Evolutionary conservation across 92 coral and sea anemone genomes (phyloP).

Genomic region (Zoanthus gigantus): DNA sequence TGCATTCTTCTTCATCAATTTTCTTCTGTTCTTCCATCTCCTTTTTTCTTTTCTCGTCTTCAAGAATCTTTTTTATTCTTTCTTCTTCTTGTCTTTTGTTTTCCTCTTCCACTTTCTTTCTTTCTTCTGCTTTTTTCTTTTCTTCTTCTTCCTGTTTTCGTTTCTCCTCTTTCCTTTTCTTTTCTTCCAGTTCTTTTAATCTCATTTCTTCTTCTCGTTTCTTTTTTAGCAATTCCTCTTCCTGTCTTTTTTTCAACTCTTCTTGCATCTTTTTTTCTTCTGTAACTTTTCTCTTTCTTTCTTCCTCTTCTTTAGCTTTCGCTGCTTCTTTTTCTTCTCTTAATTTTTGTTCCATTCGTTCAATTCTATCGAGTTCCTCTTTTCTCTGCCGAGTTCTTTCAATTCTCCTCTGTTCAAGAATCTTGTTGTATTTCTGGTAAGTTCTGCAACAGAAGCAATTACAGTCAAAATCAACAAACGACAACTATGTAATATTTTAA

Average conservation of each 20-base stretch:
- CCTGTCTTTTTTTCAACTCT: conserved; percentile 10
- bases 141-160: conserved; percentile 33
- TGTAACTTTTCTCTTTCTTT: conserved; percentile 31
- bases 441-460: conserved; percentile 46
- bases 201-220: conserved; percentile 12
- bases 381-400: conserved; percentile 55
- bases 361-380: conserved; percentile 68
- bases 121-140: conserved; percentile 50
- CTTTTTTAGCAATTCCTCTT: conserved; percentile 25
- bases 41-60: conserved; percentile 46
- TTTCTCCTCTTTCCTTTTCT: conserved; percentile 26
- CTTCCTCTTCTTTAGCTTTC: conserved; percentile 57
- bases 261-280: conserved; percentile 45
- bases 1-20: conserved; percentile 50
- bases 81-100: conserved; percentile 29
- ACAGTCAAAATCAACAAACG: background rate
- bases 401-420: conserved; percentile 37
- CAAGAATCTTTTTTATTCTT: conserved; percentile 49
- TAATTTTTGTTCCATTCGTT: conserved; percentile 60
- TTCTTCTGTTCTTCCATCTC: conserved; percentile 40
- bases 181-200: conserved; percentile 15
- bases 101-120: conserved; percentile 27
- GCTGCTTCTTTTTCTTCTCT: conserved; percentile 61
- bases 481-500: too few species aligned
- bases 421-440: conserved; percentile 60